Evolutionary conservation across 2,113 vertebrate species (phyloP).

Genomic region (Monarcha castaneiventris): DNA sequence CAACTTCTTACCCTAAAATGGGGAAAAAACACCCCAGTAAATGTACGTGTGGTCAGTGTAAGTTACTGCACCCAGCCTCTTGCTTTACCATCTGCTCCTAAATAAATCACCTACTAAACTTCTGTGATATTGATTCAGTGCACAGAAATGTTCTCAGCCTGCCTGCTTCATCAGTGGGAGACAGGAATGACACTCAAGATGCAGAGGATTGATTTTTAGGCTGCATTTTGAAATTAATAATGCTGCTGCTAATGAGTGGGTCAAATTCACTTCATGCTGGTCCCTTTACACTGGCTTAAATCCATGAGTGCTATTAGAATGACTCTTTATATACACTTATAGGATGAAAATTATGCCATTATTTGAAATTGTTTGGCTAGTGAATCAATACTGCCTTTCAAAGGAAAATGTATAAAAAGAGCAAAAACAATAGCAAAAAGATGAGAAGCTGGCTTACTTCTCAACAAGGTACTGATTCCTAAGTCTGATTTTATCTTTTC

Average conservation of each 20-base stretch:
- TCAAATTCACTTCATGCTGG: not conserved
- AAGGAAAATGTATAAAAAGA: not conserved
- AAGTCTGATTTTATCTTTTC: not conserved
- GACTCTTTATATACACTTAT: not conserved
- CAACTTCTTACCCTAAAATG: conserved; percentile 89
- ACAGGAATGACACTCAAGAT: not conserved
- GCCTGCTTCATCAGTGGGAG: not conserved
- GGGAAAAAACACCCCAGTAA: not conserved
- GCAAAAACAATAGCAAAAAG: not conserved
- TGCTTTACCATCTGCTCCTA: not conserved
- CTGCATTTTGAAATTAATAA: not conserved
- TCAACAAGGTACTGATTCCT: not conserved
- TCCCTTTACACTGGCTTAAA: not conserved
- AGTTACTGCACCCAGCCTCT: not conserved
- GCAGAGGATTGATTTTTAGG: not conserved
- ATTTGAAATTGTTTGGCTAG: not conserved
- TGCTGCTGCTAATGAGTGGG: not conserved
- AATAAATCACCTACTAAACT: not conserved
- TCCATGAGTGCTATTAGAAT: not conserved
- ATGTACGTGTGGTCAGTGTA: not conserved
- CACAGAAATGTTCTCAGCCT: not conserved
- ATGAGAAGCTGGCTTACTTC: not conserved
- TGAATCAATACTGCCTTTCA: not conserved
- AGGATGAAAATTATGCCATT: not conserved
- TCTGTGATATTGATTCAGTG: not conserved